Evolutionary conservation across 2,797 vertebrate genomes (phyloP), one percentile per base, ranked within the genome.

Genomic region (Cetoscarus ocellatus): DNA sequence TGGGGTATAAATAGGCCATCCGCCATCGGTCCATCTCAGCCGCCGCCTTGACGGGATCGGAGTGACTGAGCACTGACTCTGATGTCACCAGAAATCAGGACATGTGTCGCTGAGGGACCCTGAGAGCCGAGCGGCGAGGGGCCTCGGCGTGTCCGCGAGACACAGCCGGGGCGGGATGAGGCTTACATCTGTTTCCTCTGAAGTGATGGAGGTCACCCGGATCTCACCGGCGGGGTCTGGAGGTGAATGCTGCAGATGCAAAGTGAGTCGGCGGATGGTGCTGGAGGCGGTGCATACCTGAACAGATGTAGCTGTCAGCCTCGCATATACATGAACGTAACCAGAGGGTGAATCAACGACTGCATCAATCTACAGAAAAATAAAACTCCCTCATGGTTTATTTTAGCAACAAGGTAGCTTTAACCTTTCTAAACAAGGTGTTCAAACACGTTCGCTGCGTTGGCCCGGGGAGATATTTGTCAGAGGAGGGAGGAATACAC

Each of bases 21-120:
- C 63, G 66, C 86, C 83, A 85, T 91, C 80, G 61, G 72, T 85
- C 77, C 70, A 43, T 82, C 73, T 83, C 83, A 51, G 87, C 77
- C 71, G 66, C 66, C 79, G 77, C 75, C 80, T 86, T 92, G 88
- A 94, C 87, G 43, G 84, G 67, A 88, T 91, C 84, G 60, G 89
- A 92, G 82, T 91, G 91, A 92, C 88, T 86, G 92, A 87, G 73
- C 85, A 89, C 87, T 84, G 90, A 92, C 88, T 88, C 85, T 75
- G 79, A 64, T 92, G 91, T 93, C 91, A 82, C 75, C 63, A 5
- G 64, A 67, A 87, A 91, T 93, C 88, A 88, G 74, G 86, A 82
- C 85, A 69, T 75, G 5, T 56, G 85, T 67, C 70, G 79, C 82
- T 88, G 79, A 89, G 83, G 88, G 75, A 86, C 48, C 38, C 73